Evolutionary conservation across 2,888 invertebrate genomes (phyloP).

Genomic region (Belgica antarctica): DNA sequence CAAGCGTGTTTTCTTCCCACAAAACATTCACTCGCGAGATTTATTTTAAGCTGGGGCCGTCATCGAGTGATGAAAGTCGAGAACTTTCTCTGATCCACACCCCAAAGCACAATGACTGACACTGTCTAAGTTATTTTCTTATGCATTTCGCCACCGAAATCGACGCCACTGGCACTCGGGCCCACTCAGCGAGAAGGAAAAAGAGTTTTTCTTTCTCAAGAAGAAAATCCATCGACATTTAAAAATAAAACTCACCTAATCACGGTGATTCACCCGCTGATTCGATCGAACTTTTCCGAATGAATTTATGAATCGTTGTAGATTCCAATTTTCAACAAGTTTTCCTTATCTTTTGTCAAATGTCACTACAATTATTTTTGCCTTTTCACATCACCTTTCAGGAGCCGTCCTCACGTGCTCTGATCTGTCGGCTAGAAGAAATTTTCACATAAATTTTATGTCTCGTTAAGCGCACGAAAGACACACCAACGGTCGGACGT

Average conservation of each 20-base stretch:
- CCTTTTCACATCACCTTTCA: too few relatives aligned
- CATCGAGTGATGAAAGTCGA: too few relatives aligned
- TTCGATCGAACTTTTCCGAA: background rate
- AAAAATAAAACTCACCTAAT: slow-evolving; percentile 29
- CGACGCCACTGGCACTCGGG: too few relatives aligned
- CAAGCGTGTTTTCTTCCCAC: too few relatives aligned
- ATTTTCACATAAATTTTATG: slow-evolving; percentile 25
- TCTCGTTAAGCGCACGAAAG: slow-evolving; percentile 4
- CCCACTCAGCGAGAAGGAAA: slow-evolving; percentile 1
- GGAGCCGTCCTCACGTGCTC: slow-evolving; percentile 13
- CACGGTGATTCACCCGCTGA: background rate
- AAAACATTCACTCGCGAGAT: background rate
- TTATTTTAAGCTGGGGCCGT: slow-evolving; percentile 12
- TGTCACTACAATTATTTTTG: background rate
- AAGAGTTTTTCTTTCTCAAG: background rate
- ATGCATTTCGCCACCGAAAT: too few relatives aligned
- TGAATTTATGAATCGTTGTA: background rate
- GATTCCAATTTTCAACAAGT: slow-evolving; percentile 3
- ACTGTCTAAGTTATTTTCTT: too few relatives aligned
- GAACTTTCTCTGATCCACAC: too few relatives aligned
- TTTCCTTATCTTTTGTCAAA: background rate
- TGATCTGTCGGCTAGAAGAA: slow-evolving; percentile 18
- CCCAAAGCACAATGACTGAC: too few relatives aligned
- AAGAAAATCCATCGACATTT: slow-evolving; percentile 5
- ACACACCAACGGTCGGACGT: background rate